Evolutionary conservation across 2,888 invertebrate species (phyloP).

Genomic region (Biston stratarius): DNA sequence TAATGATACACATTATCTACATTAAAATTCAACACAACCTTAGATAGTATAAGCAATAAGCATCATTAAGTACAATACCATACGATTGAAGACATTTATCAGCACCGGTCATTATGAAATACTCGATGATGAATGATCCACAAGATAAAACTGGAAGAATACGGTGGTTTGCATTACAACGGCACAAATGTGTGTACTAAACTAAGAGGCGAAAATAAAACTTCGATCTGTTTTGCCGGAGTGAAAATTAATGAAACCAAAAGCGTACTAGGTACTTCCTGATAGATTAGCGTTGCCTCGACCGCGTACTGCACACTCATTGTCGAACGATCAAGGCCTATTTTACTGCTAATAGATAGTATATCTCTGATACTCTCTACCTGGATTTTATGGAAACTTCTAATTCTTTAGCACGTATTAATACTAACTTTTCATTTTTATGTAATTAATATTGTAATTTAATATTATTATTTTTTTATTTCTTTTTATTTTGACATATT

Average conservation of each 20-base stretch:
- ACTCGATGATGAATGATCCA: slow-evolving; percentile 1
- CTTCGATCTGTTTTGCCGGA: slow-evolving; percentile 11
- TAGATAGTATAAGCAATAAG: neutral
- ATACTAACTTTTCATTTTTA: neutral
- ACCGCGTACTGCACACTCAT: slow-evolving; percentile 40
- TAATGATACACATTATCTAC: neutral
- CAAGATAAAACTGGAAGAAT: slow-evolving; percentile 4
- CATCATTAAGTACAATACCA: neutral
- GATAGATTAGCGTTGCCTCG: slow-evolving; percentile 29
- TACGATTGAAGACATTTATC: slow-evolving; percentile 12
- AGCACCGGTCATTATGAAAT: neutral
- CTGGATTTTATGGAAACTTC: neutral
- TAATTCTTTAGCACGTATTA: neutral
- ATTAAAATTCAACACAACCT: neutral
- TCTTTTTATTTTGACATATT: too few relatives aligned
- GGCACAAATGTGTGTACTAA: neutral
- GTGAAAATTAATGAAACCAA: slow-evolving; percentile 22
- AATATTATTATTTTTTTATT: too few relatives aligned
- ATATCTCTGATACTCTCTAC: too few relatives aligned
- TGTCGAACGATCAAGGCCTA: slow-evolving; percentile 50
- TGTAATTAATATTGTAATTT: too few relatives aligned
- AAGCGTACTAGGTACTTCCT: slow-evolving; percentile 18
- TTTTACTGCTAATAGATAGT: slow-evolving; percentile 4
- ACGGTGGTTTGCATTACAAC: neutral
- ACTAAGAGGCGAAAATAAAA: slow-evolving; percentile 13